Evolutionary conservation across 92 coral and sea anemone species (phyloP), one percentile per base, ranked within the genome.

Genomic region (Hydrozoanthus gracilis): DNA sequence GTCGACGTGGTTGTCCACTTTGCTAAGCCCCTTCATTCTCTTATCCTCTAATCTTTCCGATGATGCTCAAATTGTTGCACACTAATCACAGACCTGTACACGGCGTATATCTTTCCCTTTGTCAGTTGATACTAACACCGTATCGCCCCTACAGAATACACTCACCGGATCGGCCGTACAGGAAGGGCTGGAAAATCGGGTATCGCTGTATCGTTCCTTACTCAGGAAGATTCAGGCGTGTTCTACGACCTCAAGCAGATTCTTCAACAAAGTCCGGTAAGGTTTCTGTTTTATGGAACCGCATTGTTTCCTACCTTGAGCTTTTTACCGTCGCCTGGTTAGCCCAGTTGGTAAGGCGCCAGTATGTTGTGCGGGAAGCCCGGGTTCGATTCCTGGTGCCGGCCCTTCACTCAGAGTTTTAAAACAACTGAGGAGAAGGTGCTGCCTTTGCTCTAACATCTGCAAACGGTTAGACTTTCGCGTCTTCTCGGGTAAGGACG

Each of bases 111-210:
- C 11, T 9, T 4, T 64, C 2, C 6, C 6, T 0, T 16, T 71
- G 44, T 13, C 13, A 7, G 35, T 7, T 71, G 8, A 39, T 15
- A 61, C 5, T 44, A 5, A 4, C 39, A 52, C 69, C 48, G 50
- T 27, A 27, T 35, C 35, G 14, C 58, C 39, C 82, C 69, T 73
- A 73, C 88, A 94, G 96, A 91, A 82, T 94, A 96, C 91, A 94
- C 99, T 46, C 98, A 96, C 86, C 99, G 99, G 90, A 96, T 96
- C 67, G 99, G 99, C n/a, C 92, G 99, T 82, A 96, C 99, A 35
- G 99, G 99, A 75, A 95, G 99, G 73, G 99, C 99, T 9, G 99
- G 99, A 16, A 96, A 96, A 83, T 93, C 95, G 76, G 99, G 99
- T 69, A 85, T 92, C 35, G 98, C 99, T 39, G 88, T 96, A 20